Base-by-base conservation (phyloP, 1,140 invertebrate genomes). In the Stegodyphus dumicola region DNA sequence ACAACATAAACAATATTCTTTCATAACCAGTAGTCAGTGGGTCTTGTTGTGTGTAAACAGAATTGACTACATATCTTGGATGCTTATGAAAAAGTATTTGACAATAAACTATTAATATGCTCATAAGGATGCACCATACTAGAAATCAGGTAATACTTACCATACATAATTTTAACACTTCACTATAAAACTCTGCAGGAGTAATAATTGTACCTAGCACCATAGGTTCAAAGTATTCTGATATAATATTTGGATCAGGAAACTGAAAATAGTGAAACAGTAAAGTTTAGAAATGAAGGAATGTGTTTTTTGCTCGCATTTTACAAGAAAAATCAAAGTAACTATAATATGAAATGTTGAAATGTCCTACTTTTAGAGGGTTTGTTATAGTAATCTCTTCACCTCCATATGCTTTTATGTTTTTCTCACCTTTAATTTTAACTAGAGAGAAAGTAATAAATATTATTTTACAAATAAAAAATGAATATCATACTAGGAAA, bases 201-300 rank as follows among this genome's bases (percentile, higher is more conserved):
- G 95, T 94, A 88, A 99, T 96, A 80, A 99, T 96, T 9, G 96
- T 98, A 67, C 95, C 96, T 90, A 92, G 89, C 0, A 99, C 94
- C 90, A 97, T 94, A 6, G 98, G 98, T 90, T 99, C 98, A 88
- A 93, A 94, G 88, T 94, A 94, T 91, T 96, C 94, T 71, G 91
- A 91, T 74, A 97, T 94, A 88, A 94, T 93, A 9, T 89, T 86
- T 7, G 90, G 86, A 79, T 95, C 92, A 0, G 97, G 97, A 89
- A 97, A 93, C 87, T 95, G 71, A 6, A 88, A 71, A 54, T 71
- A 10, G 7, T 64, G 15, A 60, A 18, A 73, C n/a, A 56, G 56
- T 54, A 60, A 75, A 4, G 7, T 7, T 54, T n/a, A 9, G 6
- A 7, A 51, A 71, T 18, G 51, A 49, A 7, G 2, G 6, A 71